These are phyloP conservation scores for Lordiphosa mommai DNA, from an alignment of 1,140 invertebrate species.

Conservation along the genomic window DNA sequence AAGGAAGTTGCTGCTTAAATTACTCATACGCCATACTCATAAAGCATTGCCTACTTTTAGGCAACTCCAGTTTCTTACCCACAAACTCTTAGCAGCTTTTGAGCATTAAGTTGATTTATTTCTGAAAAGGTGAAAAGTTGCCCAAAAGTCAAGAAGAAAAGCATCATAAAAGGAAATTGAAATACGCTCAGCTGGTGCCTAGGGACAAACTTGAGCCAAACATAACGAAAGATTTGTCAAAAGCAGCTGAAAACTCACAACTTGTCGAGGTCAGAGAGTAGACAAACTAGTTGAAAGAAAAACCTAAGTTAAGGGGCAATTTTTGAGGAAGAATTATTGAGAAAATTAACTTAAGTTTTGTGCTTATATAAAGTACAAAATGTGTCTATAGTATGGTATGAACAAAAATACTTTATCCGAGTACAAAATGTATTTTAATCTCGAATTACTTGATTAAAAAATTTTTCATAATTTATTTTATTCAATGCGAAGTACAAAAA, in stretches of 20 bases:
- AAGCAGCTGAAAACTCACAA: background rate
- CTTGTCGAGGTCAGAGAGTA: background rate
- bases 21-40: conserved; percentile 29
- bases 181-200: background rate
- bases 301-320: background rate
- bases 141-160: background rate
- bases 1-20: conserved; percentile 12
- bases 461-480: too few relatives aligned
- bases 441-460: too few relatives aligned
- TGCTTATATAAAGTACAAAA: too few relatives aligned
- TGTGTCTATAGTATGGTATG: too few relatives aligned
- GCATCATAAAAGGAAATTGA: background rate
- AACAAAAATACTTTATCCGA: too few relatives aligned
- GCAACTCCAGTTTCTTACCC: background rate
- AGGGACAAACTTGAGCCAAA: background rate
- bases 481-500: too few relatives aligned
- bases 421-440: too few relatives aligned
- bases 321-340: background rate
- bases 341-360: too few relatives aligned
- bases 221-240: conserved; percentile 1
- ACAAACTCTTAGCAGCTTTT: conserved; percentile 5
- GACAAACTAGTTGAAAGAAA: conserved; percentile 2
- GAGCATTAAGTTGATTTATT: conserved; percentile 13
- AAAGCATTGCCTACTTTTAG: background rate
- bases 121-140: conserved; percentile 6